Base-by-base conservation (phyloP, 1,140 invertebrate species). In the Drosophila eugracilis region DNA sequence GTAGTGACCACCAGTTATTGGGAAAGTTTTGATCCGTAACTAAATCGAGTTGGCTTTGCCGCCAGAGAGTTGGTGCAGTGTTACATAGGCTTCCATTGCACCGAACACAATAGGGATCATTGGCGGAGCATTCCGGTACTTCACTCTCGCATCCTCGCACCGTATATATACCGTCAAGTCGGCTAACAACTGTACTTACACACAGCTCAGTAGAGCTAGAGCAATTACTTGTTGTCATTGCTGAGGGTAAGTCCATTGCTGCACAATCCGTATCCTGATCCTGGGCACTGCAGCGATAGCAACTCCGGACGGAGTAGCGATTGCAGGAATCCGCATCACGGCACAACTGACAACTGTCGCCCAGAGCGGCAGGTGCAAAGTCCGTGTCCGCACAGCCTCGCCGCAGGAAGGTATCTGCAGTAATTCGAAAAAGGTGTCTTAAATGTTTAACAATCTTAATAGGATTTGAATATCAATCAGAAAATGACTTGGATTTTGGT, bases 31-130 rank as follows among this genome's bases (percentile, higher is more conserved):
- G 1, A 32, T 42, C 26, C 15, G 10, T 3, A 17, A 2, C 24
- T 14, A 26, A 10, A 9, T 12, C 41, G 5, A 65, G n/a, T n/a
- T 62, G 55, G 12, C 12, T 45, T n/a, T 21, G 53, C 22, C 24
- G 45, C 83, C 83, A 89, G 5, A 54, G 10, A 5, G 83, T 86
- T 24, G 91, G 70, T 17, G 58, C 50, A 19, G 24, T 32, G 63
- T 91, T 90, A 57, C 89, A 90, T 2, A 90, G 50, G 12, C 71
- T 89, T n/a, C 89, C 89, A 15, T 90, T 85, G 42, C 89, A 90
- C 1, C 84, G 84, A 0, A 85, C 75, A 36, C 89, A 90, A 47
- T 76, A 90, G 5, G 89, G 89, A 77, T 90, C 89, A 24, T 83
- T 89, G 15, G 28, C 14, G 6, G 60, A 89, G 39, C 89, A 90